Evolutionary conservation across 2,888 invertebrate species (phyloP), one percentile per base, ranked within the genome.

Genomic region (Noctua janthina): DNA sequence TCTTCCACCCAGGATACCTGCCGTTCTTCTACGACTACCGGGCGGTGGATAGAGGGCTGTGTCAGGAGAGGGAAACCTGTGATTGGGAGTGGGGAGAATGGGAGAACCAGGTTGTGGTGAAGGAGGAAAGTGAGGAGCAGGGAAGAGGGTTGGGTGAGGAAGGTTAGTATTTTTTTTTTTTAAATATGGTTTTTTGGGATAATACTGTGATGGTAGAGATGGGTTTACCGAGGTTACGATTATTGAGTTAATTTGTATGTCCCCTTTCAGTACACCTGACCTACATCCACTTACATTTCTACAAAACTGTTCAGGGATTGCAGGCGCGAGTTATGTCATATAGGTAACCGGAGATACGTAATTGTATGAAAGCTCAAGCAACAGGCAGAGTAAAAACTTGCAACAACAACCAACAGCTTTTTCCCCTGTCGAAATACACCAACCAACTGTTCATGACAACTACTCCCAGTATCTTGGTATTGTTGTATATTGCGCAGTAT

Each of bases 21-120:
- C 95, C 95, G 1, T 92, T 95, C 88, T 92, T 92, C 79, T 95
- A 94, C 81, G 95, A 95, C 29, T 92, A 92, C 46, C 87, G 94
- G 17, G 85, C 90, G 2, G 91, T 91, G 7, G 93, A 92, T 56
- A 88, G 91, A 71, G 87, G 86, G 7, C 17, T 87, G 8, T 86
- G 84, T 56, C 89, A 87, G n/a, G 69, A 56, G 79, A 87, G 86
- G 76, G 84, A 82, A 64, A 82, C 78, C 74, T 83, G 86, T 84
- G 88, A 91, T 0, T 90, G 89, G 87, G 90, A 90, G 72, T 94
- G 93, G 93, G 88, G 91, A 1, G 92, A 93, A 62, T 93, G 93
- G 93, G 92, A 93, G 54, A 88, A 78, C 11, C 92, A 92, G 73
- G 90, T 93, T 4, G 69, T 91, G 68, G 95, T 95, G 72, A 95